phyloP scores from a whole-genome alignment of 2,797 vertebrate species.

The Phrynocephalus vlangalii region DNA sequence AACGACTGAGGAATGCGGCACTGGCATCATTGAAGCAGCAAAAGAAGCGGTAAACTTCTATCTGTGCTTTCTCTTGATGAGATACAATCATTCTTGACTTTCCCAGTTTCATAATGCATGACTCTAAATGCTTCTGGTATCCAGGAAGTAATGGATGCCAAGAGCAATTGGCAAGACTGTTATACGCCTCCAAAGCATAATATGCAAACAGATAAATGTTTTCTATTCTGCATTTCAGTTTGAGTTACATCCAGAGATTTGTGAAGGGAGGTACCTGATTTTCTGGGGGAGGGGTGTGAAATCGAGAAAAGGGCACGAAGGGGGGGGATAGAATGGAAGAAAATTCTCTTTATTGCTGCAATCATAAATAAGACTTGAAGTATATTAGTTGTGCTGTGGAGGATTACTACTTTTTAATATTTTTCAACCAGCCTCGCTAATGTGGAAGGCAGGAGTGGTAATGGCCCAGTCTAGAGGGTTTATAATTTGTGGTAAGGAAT shows the following conservation, averaged over 20 bases:
- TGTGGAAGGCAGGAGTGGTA: background rate
- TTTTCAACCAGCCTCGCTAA: background rate
- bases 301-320: background rate
- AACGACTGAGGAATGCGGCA: background rate
- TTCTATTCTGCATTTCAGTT: background rate
- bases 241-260: background rate
- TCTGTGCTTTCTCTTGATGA: background rate
- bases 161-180: constrained; percentile 30
- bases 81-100: rapidly evolving
- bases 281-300: background rate
- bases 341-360: background rate
- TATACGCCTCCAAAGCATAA: background rate
- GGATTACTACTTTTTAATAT: background rate
- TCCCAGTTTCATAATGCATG: constrained; percentile 21
- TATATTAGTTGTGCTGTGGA: background rate
- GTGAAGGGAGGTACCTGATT: background rate
- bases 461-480: background rate
- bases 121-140: background rate
- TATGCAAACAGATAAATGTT: background rate
- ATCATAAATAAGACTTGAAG: background rate
- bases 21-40: constrained; percentile 14
- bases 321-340: background rate
- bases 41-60: constrained; percentile 43
- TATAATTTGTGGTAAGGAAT: background rate
- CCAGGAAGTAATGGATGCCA: constrained; percentile 20